Percentiles rank a stretch among this genome's conserved stretches.
phyloP scores from a whole-genome alignment of 2,888 invertebrate genomes.

The Poecilobothrus nobilitatus region DNA sequence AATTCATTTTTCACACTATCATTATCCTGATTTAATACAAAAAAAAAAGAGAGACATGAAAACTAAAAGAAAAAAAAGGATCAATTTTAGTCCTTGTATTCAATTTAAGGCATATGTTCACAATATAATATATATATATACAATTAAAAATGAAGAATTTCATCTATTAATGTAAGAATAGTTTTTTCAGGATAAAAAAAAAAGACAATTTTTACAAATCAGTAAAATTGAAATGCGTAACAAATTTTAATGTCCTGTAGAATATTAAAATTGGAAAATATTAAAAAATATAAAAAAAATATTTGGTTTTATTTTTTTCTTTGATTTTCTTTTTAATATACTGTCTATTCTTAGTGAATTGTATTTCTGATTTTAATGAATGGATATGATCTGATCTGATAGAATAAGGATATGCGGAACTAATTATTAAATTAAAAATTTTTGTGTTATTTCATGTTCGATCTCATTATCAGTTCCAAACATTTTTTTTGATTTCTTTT shows the following conservation, averaged over 20 bases:
- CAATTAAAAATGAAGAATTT: too few species aligned
- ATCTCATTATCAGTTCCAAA: too few species aligned
- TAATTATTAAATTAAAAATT: neutral
- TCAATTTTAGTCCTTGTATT: neutral
- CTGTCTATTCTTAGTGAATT: neutral
- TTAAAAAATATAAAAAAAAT: too few species aligned
- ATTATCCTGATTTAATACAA: neutral
- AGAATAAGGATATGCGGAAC: neutral
- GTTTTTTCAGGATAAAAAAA: too few species aligned
- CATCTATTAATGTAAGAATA: too few species aligned
- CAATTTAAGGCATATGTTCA: too few species aligned
- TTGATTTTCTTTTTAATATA: neutral
- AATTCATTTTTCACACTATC: conserved; percentile 3
- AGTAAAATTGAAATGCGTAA: neutral
- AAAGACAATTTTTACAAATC: neutral
- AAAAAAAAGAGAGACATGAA: neutral
- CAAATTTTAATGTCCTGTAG: neutral
- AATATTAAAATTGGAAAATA: too few species aligned
- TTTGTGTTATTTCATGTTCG: neutral
- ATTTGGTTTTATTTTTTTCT: too few species aligned
- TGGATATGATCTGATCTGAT: neutral
- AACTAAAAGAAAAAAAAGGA: neutral
- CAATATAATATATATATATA: too few species aligned
- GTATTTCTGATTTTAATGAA: neutral
- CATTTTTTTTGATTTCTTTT: too few species aligned